Evolutionary conservation across 2,797 vertebrate genomes (phyloP).

Genomic region (Macrochelys suwanniensis): DNA sequence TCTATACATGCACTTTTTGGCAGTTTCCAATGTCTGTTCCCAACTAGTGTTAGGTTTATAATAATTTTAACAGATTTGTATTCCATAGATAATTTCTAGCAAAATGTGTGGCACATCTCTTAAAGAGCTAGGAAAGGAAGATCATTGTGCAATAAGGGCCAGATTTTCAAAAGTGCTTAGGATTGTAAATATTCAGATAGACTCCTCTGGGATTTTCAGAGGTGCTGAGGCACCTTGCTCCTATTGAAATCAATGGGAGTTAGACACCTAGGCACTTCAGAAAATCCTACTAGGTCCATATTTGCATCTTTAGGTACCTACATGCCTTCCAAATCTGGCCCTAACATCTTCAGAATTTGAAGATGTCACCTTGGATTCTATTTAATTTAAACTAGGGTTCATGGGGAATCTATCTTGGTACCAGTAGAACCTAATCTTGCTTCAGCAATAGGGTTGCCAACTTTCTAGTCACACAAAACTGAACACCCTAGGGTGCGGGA

Average conservation of each 20-base stretch:
- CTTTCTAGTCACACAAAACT: too few species aligned
- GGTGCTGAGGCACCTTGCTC: neutral
- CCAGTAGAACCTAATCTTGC: neutral
- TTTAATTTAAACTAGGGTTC: neutral
- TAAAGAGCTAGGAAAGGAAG: conserved; percentile 51
- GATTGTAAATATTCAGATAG: conserved; percentile 13
- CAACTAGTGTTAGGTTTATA: conserved; percentile 55
- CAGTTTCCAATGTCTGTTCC: conserved; percentile 68
- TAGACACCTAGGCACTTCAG: neutral
- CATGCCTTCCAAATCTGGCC: neutral
- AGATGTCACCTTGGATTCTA: neutral
- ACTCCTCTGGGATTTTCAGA: conserved; percentile 22
- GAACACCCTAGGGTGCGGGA: too few species aligned
- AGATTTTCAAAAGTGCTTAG: neutral
- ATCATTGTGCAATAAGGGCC: conserved; percentile 5
- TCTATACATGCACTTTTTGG: conserved; percentile 58
- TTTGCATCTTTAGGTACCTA: neutral
- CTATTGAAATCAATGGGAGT: neutral
- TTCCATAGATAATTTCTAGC: conserved; percentile 42
- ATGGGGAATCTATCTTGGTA: neutral
- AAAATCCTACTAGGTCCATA: neutral
- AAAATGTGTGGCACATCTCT: conserved; percentile 35
- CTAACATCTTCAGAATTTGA: rapidly evolving
- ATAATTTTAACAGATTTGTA: conserved; percentile 60
- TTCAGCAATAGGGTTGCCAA: neutral